Percentiles rank a stretch among this genome's conserved stretches.
These are phyloP conservation scores for Drosophila triauraria DNA, from an alignment of 1,140 invertebrate species.

Conservation along the genomic window DNA sequence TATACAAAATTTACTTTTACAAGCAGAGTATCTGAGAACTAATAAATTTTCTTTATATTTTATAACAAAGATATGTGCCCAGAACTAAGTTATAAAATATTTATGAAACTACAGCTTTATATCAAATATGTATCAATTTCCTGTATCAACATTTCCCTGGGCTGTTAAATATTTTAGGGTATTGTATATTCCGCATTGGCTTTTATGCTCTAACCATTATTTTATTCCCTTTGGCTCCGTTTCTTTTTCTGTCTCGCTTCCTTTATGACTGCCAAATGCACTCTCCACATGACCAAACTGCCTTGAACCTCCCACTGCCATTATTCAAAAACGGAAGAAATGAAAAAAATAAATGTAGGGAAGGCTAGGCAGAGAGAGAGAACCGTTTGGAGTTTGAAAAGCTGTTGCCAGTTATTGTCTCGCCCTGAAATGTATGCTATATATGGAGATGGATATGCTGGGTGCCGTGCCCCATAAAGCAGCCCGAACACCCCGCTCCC, in stretches of 20 bases:
- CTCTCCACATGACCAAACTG: slow-evolving; percentile 45
- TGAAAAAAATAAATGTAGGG: slow-evolving; percentile 2
- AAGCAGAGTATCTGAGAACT: too few relatives aligned
- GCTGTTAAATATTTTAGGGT: slow-evolving; percentile 10
- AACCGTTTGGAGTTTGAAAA: slow-evolving; percentile 58
- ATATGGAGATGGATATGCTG: slow-evolving; percentile 50
- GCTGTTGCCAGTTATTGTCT: slow-evolving; percentile 55
- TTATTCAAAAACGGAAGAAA: slow-evolving; percentile 59
- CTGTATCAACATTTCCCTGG: neutral
- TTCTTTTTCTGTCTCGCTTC: slow-evolving; percentile 29
- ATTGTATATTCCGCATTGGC: neutral
- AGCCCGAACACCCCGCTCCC: neutral
- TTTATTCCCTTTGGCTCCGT: slow-evolving; percentile 34
- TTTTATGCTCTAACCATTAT: slow-evolving; percentile 8
- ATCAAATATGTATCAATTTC: too few relatives aligned
- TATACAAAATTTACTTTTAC: too few relatives aligned
- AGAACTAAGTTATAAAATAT: neutral
- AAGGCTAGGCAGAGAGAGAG: slow-evolving; percentile 8
- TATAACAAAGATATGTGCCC: neutral
- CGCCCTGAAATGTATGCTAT: slow-evolving; percentile 28
- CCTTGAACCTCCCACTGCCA: slow-evolving; percentile 39
- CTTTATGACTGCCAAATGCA: slow-evolving; percentile 52
- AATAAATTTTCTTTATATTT: neutral
- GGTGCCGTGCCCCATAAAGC: neutral
- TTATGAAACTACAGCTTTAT: neutral